Percentiles rank a stretch among this genome's conserved stretches.
Conservation (phyloP, 2,113 vertebrate genomes). For the Myotis brandtii region DNA sequence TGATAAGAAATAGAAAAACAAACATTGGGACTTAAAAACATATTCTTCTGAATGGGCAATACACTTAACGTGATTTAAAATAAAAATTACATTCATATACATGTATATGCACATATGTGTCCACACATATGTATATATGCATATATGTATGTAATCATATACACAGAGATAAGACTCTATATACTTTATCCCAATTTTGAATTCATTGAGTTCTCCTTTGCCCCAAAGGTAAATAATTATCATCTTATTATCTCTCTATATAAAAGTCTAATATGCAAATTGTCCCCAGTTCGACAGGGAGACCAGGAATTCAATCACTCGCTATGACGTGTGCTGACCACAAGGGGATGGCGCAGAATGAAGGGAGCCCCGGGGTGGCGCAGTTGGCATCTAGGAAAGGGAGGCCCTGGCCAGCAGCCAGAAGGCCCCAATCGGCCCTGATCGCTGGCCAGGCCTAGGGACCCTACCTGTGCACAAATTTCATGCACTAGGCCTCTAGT, state of each 20-base stretch:
- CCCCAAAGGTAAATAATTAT: not conserved
- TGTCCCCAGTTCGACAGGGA: too few species aligned
- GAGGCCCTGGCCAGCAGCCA: too few species aligned
- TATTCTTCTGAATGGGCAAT: not conserved
- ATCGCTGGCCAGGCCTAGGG: too few species aligned
- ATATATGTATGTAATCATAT: not conserved
- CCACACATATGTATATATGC: not conserved
- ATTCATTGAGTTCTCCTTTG: not conserved
- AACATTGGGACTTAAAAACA: not conserved
- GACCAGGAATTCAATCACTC: too few species aligned
- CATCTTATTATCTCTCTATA: not conserved
- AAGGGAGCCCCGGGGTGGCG: too few species aligned
- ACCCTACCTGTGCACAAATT: too few species aligned
- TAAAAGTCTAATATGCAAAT: too few species aligned
- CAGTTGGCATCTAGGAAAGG: too few species aligned
- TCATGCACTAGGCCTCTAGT: too few species aligned
- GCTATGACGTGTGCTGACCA: too few species aligned
- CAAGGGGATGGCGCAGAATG: too few species aligned
- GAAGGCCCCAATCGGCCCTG: too few species aligned
- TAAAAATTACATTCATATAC: not conserved
- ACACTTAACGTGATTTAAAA: not conserved
- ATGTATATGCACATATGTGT: not conserved
- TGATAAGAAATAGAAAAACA: not conserved
- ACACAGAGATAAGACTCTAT: not conserved
- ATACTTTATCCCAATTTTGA: not conserved